A percentile compares a stretch with the other conserved stretches of the same genome.
These are phyloP conservation scores for Scaptodrosophila lebanonensis DNA, from an alignment of 1,140 invertebrate genomes.

Conservation along the genomic window DNA sequence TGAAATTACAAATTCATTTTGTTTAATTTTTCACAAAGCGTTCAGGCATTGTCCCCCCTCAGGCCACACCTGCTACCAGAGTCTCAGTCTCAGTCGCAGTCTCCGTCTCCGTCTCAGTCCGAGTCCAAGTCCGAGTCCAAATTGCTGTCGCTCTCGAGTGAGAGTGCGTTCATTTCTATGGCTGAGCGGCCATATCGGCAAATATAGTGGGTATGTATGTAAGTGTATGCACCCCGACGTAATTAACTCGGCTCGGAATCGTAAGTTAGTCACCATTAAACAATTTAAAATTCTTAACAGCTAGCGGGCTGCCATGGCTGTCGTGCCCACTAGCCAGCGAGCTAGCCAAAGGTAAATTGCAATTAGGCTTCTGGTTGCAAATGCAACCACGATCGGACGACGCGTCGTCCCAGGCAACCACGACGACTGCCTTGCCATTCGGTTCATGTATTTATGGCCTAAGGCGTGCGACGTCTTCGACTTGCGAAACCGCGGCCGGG, in stretches of 20 bases:
- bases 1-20: constrained; percentile 77
- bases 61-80: constrained; percentile 46
- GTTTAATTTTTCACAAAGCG: constrained; percentile 75
- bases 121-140: constrained; percentile 3
- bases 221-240: constrained; percentile 71
- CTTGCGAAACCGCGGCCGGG: too few relatives aligned
- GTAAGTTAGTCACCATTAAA: constrained; percentile 76
- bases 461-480: constrained; percentile 52
- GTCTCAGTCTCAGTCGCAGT: constrained; percentile 7
- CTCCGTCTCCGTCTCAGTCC: not conserved
- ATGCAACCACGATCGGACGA: constrained; percentile 39
- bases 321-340: not conserved
- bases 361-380: constrained; percentile 74
- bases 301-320: constrained; percentile 29
- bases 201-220: too few relatives aligned
- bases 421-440: constrained; percentile 45
- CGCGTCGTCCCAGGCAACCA: constrained; percentile 6
- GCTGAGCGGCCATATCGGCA: constrained; percentile 51
- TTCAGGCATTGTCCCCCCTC: constrained; percentile 2
- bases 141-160: constrained; percentile 20
- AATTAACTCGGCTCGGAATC: constrained; percentile 72
- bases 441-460: constrained; percentile 67
- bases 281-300: constrained; percentile 72
- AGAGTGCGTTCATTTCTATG: constrained; percentile 52
- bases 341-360: constrained; percentile 65